These are phyloP conservation scores for Chelidonichthys spinosus DNA, from an alignment of 2,797 vertebrate species.

Conservation along the genomic window DNA sequence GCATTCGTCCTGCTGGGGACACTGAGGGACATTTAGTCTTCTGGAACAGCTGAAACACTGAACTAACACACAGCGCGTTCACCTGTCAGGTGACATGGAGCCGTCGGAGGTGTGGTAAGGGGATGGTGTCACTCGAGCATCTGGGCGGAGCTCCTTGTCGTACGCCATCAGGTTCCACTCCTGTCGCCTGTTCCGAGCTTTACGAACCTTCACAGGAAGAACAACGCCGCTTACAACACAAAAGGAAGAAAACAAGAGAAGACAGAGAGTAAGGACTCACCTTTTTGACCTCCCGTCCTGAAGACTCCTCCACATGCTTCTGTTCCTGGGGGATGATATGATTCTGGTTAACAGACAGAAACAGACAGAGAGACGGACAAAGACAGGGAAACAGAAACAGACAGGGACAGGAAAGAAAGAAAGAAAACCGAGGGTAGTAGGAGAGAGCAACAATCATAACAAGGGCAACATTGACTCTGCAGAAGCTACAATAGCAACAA, in stretches of 20 bases:
- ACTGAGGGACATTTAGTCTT: no score
- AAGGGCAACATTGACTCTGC: no score
- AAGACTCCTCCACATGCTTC: conserved; percentile 87
- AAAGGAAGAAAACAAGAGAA: neutral
- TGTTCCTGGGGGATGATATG: conserved; percentile 78
- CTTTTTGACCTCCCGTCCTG: conserved; percentile 90
- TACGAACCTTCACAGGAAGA: conserved; percentile 82
- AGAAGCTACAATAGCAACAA: no score
- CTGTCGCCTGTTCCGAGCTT: conserved; percentile 90
- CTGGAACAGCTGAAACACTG: no score
- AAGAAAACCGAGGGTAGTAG: no score
- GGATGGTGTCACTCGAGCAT: conserved; percentile 88
- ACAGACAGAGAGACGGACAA: no score
- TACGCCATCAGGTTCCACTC: conserved; percentile 95
- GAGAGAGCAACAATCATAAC: no score
- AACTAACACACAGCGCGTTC: neutral
- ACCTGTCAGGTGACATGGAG: conserved; percentile 90
- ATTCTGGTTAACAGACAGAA: no score
- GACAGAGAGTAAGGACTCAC: conserved; percentile 36
- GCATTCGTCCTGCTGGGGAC: no score
- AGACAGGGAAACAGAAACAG: no score
- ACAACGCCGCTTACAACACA: neutral
- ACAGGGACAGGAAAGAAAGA: no score
- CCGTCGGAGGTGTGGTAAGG: conserved; percentile 90
- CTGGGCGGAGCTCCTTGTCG: conserved; percentile 91